A percentile compares a stretch with the other conserved stretches of the same genome.
phyloP scores from a whole-genome alignment of 2,797 vertebrate genomes.

The Natrix natrix region DNA sequence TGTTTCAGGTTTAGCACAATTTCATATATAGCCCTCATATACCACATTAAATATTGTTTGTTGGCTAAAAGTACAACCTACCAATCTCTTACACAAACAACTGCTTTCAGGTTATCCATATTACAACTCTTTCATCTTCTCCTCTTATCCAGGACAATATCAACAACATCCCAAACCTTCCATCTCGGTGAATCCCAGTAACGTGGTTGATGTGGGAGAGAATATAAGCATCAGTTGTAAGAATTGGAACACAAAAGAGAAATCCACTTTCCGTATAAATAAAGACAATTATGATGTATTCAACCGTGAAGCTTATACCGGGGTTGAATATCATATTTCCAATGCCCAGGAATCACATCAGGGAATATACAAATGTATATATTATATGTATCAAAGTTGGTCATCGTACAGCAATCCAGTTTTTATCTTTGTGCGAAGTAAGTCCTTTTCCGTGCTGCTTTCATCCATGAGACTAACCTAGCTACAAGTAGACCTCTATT shows the following conservation, averaged over 20 bases:
- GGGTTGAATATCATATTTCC: not conserved
- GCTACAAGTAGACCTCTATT: not conserved
- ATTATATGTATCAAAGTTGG: accelerated
- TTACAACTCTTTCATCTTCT: not conserved
- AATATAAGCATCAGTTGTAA: not conserved
- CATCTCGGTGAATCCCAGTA: not conserved
- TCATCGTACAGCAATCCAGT: accelerated
- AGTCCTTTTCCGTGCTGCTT: not conserved
- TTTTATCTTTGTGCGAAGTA: not conserved
- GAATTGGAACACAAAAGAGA: accelerated
- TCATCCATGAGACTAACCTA: not conserved
- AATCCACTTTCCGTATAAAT: accelerated
- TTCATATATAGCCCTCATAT: not conserved
- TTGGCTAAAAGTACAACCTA: not conserved
- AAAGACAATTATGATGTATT: not conserved
- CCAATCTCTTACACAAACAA: not conserved
- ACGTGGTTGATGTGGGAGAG: not conserved
- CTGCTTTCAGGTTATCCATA: not conserved
- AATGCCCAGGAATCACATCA: not conserved
- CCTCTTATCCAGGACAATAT: not conserved
- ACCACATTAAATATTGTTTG: not conserved
- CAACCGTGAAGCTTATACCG: not conserved
- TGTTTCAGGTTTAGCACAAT: not conserved
- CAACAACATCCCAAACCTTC: accelerated
- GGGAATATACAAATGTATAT: accelerated